These are phyloP conservation scores for Asarcornis scutulata DNA, from an alignment of 2,113 vertebrate genomes.

Conservation along the genomic window DNA sequence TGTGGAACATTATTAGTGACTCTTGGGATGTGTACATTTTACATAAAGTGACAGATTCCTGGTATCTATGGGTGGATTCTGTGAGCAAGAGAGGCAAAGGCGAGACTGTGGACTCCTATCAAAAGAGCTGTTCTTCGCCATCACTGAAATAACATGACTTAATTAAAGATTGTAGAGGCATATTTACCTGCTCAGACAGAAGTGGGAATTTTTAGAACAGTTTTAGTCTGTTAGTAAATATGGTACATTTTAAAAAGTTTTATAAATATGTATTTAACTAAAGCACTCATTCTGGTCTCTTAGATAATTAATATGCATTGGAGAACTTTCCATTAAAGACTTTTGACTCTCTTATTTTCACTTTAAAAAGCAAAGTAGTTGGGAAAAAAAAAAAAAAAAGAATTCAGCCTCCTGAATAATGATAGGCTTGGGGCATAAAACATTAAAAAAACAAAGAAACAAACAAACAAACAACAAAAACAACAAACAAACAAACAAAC, in stretches of 20 bases:
- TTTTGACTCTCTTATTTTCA: conserved; percentile 19
- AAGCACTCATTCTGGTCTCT: conserved; percentile 48
- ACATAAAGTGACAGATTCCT: not conserved
- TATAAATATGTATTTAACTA: conserved; percentile 75
- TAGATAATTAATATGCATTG: conserved; percentile 72
- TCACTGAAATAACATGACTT: conserved; percentile 23
- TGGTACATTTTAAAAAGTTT: conserved; percentile 47
- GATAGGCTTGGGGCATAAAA: not conserved
- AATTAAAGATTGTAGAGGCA: conserved; percentile 52
- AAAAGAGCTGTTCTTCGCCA: not conserved
- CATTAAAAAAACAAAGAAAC: not conserved
- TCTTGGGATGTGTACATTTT: not conserved
- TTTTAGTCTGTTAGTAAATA: conserved; percentile 70
- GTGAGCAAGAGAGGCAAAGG: not conserved
- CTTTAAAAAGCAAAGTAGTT: conserved; percentile 28
- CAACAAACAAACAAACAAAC: not conserved
- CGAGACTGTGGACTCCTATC: not conserved
- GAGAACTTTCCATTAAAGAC: conserved; percentile 58
- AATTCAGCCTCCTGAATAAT: not conserved
- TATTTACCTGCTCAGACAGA: conserved; percentile 66
- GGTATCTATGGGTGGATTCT: not conserved
- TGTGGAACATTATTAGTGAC: not conserved
- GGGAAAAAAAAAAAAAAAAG: not conserved
- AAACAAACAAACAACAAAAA: not conserved
- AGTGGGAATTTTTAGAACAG: not conserved